Evolutionary conservation across 2,797 vertebrate genomes (phyloP).

Genomic region (Trematomus bernacchii): DNA sequence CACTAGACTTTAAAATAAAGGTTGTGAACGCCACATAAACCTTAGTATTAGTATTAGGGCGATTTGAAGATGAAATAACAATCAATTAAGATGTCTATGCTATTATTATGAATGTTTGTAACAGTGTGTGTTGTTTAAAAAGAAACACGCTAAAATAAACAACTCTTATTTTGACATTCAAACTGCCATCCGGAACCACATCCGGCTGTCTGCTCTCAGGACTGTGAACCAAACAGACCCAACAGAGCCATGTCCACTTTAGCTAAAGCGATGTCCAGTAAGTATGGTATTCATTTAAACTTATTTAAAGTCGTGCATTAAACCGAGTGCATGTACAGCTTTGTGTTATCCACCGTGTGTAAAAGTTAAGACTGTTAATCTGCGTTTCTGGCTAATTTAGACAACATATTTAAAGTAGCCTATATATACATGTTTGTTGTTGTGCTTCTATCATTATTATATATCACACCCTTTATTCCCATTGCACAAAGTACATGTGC

Average conservation of each 20-base stretch:
- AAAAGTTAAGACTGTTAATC: rapidly evolving
- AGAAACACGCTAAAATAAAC: rapidly evolving
- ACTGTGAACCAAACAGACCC: not conserved
- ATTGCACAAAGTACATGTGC: too few species aligned
- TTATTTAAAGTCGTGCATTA: too few species aligned
- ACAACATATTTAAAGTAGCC: too few species aligned
- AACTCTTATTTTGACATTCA: constrained; percentile 67
- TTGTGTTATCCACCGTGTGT: too few species aligned
- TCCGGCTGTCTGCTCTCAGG: not conserved
- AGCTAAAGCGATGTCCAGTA: constrained; percentile 82
- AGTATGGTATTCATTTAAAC: constrained; percentile 49
- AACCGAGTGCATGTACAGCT: too few species aligned
- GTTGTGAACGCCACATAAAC: rapidly evolving
- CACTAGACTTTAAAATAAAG: constrained; percentile 53
- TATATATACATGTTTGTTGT: too few species aligned
- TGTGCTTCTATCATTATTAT: too few species aligned
- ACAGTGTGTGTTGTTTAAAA: rapidly evolving
- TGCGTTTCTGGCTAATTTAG: not conserved
- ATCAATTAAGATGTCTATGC: rapidly evolving
- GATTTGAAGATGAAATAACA: rapidly evolving
- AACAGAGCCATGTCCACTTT: constrained; percentile 70
- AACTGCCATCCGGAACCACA: constrained; percentile 18
- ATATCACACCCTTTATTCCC: too few species aligned
- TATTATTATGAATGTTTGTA: rapidly evolving
- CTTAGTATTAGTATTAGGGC: rapidly evolving